These are phyloP conservation scores for Holotrichia oblita DNA, from an alignment of 1,140 invertebrate genomes.

Conservation along the genomic window DNA sequence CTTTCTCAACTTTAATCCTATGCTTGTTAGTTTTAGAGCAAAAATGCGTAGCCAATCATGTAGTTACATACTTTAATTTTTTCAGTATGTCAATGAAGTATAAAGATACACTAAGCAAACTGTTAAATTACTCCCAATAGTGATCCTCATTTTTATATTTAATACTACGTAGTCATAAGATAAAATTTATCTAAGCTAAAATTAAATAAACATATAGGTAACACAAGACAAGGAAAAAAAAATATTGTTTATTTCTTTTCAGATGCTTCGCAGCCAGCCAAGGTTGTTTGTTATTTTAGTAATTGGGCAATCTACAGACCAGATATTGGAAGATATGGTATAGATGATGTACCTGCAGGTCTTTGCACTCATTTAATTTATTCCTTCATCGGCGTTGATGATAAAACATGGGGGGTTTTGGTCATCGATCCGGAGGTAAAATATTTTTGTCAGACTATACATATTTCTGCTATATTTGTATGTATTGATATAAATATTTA, in stretches of 20 bases:
- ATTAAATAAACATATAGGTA: too few relatives aligned
- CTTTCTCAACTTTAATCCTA: too few relatives aligned
- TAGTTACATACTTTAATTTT: too few relatives aligned
- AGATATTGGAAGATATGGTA: conserved; percentile 79
- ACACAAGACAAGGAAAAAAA: too few relatives aligned
- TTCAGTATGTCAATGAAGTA: too few relatives aligned
- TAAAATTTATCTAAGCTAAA: too few relatives aligned
- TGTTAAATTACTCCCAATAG: too few relatives aligned
- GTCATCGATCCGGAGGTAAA: conserved; percentile 81
- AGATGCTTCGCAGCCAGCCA: conserved; percentile 60
- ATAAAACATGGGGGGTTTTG: conserved; percentile 79
- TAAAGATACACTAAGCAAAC: too few relatives aligned
- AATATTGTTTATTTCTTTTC: conserved; percentile 38
- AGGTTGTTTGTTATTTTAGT: conserved; percentile 89
- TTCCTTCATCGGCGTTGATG: conserved; percentile 88
- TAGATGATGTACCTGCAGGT: conserved; percentile 84
- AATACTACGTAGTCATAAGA: too few relatives aligned
- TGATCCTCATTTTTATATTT: too few relatives aligned
- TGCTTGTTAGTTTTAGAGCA: too few relatives aligned
- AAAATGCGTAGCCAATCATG: too few relatives aligned
- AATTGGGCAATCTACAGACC: conserved; percentile 92
- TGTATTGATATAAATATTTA: conserved; percentile 23
- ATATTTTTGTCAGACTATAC: conserved; percentile 10
- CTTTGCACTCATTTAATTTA: conserved; percentile 89
- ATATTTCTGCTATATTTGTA: neutral